These are phyloP conservation scores for Pagrus major DNA, from an alignment of 2,113 vertebrate genomes.

Conservation along the genomic window DNA sequence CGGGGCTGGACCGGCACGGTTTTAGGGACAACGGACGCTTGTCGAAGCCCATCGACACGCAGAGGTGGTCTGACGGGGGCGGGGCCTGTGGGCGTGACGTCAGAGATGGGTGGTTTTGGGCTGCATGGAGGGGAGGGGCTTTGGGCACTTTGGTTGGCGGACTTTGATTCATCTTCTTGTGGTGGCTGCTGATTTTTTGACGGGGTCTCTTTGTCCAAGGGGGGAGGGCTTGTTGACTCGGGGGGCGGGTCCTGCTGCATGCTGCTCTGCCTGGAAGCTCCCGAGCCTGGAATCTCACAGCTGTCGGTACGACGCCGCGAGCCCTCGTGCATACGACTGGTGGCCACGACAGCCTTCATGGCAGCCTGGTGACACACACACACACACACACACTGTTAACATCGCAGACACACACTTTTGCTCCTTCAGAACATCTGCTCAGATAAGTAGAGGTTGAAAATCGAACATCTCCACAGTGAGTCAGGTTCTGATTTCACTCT, in stretches of 20 bases:
- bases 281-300: conserved; percentile 81
- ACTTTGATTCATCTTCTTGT: conserved; percentile 21
- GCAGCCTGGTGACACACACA: conserved; percentile 82
- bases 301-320: conserved; percentile 86
- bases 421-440: too few relatives aligned
- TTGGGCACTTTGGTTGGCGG: conserved; percentile 8
- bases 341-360: conserved; percentile 91
- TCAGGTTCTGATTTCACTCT: too few relatives aligned
- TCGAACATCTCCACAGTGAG: too few relatives aligned
- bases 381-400: too few relatives aligned
- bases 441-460: too few relatives aligned
- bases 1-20: conserved; percentile 70
- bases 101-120: conserved; percentile 53
- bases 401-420: not conserved
- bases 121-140: conserved; percentile 57
- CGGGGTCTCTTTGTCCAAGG: conserved; percentile 46
- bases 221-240: conserved; percentile 59
- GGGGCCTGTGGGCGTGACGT: conserved; percentile 13
- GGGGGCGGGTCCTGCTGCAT: conserved; percentile 78
- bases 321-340: conserved; percentile 88
- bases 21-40: conserved; percentile 76
- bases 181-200: conserved; percentile 34
- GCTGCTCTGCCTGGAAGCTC: conserved; percentile 79
- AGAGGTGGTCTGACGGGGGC: conserved; percentile 77
- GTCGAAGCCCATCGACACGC: conserved; percentile 75